Evolutionary conservation across 2,113 vertebrate genomes (phyloP).

Genomic region (Neodon shergylaensis): DNA sequence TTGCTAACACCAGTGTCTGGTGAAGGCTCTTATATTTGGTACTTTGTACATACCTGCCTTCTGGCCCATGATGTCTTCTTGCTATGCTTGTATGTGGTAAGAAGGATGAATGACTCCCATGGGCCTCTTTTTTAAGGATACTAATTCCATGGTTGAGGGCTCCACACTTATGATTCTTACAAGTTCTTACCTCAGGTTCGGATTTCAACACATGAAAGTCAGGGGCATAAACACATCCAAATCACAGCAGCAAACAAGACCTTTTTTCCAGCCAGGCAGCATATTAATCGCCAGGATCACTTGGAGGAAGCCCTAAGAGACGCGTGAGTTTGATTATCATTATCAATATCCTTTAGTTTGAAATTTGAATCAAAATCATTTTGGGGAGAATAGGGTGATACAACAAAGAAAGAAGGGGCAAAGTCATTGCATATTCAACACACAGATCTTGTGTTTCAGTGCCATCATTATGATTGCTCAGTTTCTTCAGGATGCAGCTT

Average conservation of each 20-base stretch:
- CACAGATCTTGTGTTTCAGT: not conserved
- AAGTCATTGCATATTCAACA: not conserved
- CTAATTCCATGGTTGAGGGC: not conserved
- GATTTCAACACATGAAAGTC: not conserved
- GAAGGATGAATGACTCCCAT: not conserved
- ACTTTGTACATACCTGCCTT: not conserved
- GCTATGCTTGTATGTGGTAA: not conserved
- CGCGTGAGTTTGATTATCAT: conserved; percentile 35
- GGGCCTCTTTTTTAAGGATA: not conserved
- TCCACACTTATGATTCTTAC: not conserved
- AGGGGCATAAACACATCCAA: not conserved
- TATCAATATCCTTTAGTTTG: not conserved
- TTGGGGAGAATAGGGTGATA: not conserved
- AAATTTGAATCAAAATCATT: conserved; percentile 37
- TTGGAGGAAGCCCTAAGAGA: conserved; percentile 39
- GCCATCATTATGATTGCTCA: conserved; percentile 71
- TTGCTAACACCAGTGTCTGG: not conserved
- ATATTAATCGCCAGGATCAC: conserved; percentile 18
- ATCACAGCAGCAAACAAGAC: not conserved
- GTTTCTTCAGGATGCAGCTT: conserved; percentile 66
- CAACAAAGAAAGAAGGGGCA: not conserved
- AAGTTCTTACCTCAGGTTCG: not conserved
- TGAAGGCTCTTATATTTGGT: not conserved
- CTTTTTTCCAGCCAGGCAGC: too few species aligned
- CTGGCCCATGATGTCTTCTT: not conserved